These are phyloP conservation scores for Melipona quadrifasciata DNA, from an alignment of 1,140 invertebrate genomes.

Conservation along the genomic window DNA sequence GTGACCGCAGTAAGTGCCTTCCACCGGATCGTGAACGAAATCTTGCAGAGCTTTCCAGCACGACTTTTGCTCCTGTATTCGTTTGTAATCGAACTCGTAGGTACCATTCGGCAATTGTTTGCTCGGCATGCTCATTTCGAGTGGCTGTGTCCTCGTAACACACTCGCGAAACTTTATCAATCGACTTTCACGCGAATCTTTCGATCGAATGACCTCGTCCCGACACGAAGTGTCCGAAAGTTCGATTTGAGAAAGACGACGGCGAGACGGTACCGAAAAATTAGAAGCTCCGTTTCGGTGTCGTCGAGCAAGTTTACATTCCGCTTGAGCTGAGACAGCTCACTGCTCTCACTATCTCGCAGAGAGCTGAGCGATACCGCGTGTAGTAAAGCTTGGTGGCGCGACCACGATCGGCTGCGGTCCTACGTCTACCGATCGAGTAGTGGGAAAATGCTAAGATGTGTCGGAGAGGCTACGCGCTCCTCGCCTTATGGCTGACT, in stretches of 20 bases:
- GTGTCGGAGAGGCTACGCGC: not conserved
- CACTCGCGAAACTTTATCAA: not conserved
- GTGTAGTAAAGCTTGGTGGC: slow-evolving; percentile 16
- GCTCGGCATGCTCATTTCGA: slow-evolving; percentile 65
- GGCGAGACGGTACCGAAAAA: not conserved
- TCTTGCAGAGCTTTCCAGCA: slow-evolving; percentile 83
- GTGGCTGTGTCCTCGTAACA: not conserved
- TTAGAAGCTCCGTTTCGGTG: not conserved
- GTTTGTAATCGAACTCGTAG: slow-evolving; percentile 81
- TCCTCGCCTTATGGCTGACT: slow-evolving; percentile 6
- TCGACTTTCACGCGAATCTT: not conserved
- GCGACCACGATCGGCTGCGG: slow-evolving; percentile 13
- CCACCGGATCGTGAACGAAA: slow-evolving; percentile 86
- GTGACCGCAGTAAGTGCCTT: slow-evolving; percentile 86
- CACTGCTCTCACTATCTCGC: not conserved
- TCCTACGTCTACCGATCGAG: slow-evolving; percentile 24
- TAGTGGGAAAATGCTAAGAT: slow-evolving; percentile 17
- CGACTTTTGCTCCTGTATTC: slow-evolving; percentile 80
- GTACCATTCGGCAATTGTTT: slow-evolving; percentile 73
- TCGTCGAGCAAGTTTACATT: slow-evolving; percentile 23
- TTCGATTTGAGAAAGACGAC: not conserved
- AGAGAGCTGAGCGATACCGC: slow-evolving; percentile 33
- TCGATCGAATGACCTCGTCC: not conserved
- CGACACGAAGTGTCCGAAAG: not conserved
- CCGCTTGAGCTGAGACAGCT: slow-evolving; percentile 38